Percentiles rank a stretch among this genome's conserved stretches.
Conservation (phyloP, 1,140 invertebrate species). For the Drosophila micromelanica region DNA sequence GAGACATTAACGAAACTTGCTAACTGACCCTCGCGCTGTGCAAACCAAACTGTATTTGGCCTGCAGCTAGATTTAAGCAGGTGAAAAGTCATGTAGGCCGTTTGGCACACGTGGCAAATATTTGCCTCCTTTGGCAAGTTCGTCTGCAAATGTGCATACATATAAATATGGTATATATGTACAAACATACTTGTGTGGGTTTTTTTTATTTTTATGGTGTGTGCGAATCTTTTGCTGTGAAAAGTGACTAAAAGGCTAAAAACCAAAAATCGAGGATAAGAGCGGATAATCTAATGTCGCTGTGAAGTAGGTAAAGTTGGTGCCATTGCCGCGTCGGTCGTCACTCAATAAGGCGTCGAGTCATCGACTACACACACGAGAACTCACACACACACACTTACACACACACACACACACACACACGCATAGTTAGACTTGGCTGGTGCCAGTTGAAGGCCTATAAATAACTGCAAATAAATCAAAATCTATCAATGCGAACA, state of each 20-base stretch:
- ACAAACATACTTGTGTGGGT: constrained; percentile 3
- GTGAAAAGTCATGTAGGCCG: constrained; percentile 67
- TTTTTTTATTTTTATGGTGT: constrained; percentile 30
- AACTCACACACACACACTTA: too few species aligned
- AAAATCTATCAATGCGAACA: constrained; percentile 83
- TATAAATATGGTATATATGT: background rate
- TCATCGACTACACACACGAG: constrained; percentile 54
- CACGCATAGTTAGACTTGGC: constrained; percentile 10
- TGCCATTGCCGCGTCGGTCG: constrained; percentile 16
- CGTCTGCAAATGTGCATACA: background rate
- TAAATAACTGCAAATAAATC: constrained; percentile 83
- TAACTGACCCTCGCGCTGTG: background rate
- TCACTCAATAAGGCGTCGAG: constrained; percentile 62
- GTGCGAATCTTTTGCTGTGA: constrained; percentile 32
- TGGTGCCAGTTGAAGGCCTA: constrained; percentile 59
- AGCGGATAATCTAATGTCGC: constrained; percentile 82
- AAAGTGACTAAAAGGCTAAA: constrained; percentile 68
- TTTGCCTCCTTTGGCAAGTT: constrained; percentile 20
- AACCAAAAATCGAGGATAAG: constrained; percentile 80
- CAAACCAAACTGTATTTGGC: background rate
- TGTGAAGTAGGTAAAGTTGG: constrained; percentile 65
- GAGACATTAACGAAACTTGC: background rate
- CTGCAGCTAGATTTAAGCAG: constrained; percentile 27
- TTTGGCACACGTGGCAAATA: constrained; percentile 63
- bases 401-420: constrained; percentile 1